Evolutionary conservation across 2,113 vertebrate genomes (phyloP).

Genomic region (Tragelaphus scriptus): DNA sequence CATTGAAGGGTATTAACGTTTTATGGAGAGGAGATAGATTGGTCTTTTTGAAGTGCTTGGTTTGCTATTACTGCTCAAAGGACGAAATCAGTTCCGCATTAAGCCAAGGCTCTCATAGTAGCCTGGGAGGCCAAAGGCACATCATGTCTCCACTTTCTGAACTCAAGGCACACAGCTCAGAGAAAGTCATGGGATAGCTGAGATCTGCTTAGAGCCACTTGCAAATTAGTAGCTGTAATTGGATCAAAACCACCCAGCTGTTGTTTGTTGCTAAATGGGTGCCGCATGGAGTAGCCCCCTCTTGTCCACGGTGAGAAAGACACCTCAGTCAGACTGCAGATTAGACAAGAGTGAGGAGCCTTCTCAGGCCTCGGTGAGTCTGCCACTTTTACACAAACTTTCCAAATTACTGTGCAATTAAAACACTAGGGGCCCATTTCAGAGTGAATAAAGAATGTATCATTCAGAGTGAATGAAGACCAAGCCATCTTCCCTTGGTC

Average conservation of each 20-base stretch:
- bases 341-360: background rate
- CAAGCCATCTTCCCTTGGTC: background rate
- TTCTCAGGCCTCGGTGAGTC: background rate
- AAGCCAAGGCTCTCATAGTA: slow-evolving; percentile 15
- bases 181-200: slow-evolving; percentile 54
- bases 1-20: slow-evolving; percentile 58
- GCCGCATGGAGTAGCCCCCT: background rate
- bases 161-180: slow-evolving; percentile 42
- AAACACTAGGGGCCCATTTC: background rate
- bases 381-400: background rate
- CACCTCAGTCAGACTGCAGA: background rate
- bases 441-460: background rate
- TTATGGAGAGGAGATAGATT: slow-evolving; percentile 56
- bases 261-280: slow-evolving; percentile 60
- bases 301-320: background rate
- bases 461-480: background rate
- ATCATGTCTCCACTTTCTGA: slow-evolving; percentile 59
- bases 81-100: slow-evolving; percentile 67
- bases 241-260: slow-evolving; percentile 67
- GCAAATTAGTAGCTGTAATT: slow-evolving; percentile 76
- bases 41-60: slow-evolving; percentile 68
- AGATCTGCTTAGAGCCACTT: slow-evolving; percentile 58
- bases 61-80: slow-evolving; percentile 70
- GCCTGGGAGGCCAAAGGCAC: slow-evolving; percentile 54
- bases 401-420: background rate